Evolutionary conservation across 92 coral and sea anemone genomes (phyloP), one percentile per base, ranked within the genome.

Genomic region (Muricea muricata): DNA sequence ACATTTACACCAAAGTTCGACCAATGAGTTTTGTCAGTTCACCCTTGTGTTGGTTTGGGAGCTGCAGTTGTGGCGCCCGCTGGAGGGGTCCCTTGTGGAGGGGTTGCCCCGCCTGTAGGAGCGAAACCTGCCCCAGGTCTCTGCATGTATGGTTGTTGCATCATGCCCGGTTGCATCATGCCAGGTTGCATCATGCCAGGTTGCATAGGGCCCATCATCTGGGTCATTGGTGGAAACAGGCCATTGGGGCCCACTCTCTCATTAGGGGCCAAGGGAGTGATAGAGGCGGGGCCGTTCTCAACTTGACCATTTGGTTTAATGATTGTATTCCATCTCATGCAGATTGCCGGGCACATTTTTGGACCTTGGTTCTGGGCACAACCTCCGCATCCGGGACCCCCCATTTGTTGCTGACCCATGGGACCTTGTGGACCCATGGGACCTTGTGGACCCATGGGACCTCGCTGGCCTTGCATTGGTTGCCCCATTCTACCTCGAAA

Each of bases 341-440:
- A 77, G 40, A 77, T 55, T 17, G 82, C 82, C 45, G 82, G 82
- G 32, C 82, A 77, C 42, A 46, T 54, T 35, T 77, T 77, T n/a
- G 82, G 82, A 29, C 48, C 82, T 57, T 77, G 80, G 32, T 52
- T 26, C 48, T 74, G 82, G 48, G 68, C 67, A 77, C 82, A 77
- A 31, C 82, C 82, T 57, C 82, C 82, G 37, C 82, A 77, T 33
- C 82, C 82, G 23, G 82, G 82, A 30, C 82, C 82, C 50, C 82
- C 82, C 82, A 77, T 77, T 24, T 11, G 69, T 54, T 48, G 33
- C 20, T 33, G 68, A 13, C 82, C 82, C 69, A 77, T 76, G n/a
- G 21, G 41, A n/a, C n/a, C n/a, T n/a, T n/a, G n/a, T n/a, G n/a
- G n/a, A n/a, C n/a, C n/a, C n/a, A n/a, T n/a, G n/a, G n/a, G n/a